These are phyloP conservation scores for Phlogophora meticulosa DNA, from an alignment of 2,888 invertebrate species.

Conservation along the genomic window DNA sequence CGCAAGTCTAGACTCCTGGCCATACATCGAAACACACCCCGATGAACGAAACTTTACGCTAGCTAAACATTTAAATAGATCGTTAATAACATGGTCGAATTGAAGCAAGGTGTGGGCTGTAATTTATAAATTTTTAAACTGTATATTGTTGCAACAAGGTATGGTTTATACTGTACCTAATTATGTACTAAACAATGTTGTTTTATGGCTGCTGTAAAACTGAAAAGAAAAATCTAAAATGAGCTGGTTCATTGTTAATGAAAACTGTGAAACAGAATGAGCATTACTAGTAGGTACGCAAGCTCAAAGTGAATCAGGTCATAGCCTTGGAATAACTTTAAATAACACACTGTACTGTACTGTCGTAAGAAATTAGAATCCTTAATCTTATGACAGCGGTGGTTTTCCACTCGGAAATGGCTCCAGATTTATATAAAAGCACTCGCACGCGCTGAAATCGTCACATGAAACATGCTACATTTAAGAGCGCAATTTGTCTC, in stretches of 20 bases:
- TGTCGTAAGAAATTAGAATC: slow-evolving; percentile 59
- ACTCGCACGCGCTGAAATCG: slow-evolving; percentile 42
- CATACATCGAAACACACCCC: slow-evolving; percentile 54
- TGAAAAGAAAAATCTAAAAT: slow-evolving; percentile 14
- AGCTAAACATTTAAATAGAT: slow-evolving; percentile 68
- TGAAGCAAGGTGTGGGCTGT: slow-evolving; percentile 41
- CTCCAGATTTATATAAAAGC: slow-evolving; percentile 58
- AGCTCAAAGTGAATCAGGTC: slow-evolving; percentile 63
- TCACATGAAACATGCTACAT: slow-evolving; percentile 55
- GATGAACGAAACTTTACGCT: slow-evolving; percentile 63
- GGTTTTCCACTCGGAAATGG: slow-evolving; percentile 60
- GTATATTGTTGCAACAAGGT: slow-evolving; percentile 10
- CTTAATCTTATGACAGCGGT: slow-evolving; percentile 55
- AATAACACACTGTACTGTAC: slow-evolving; percentile 47
- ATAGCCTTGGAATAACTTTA: slow-evolving; percentile 67
- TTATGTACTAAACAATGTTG: slow-evolving; percentile 42
- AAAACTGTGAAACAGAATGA: slow-evolving; percentile 37
- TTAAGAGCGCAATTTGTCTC: slow-evolving; percentile 59
- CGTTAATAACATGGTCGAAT: slow-evolving; percentile 54
- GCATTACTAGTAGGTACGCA: slow-evolving; percentile 38
- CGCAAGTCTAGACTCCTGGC: slow-evolving; percentile 64
- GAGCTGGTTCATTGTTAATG: slow-evolving; percentile 30
- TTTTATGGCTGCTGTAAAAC: slow-evolving; percentile 44
- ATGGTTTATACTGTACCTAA: slow-evolving; percentile 33
- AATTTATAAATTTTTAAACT: slow-evolving; percentile 43